Base-by-base conservation (phyloP, 2,113 vertebrate species). In the Brachypodius melanocephalos region DNA sequence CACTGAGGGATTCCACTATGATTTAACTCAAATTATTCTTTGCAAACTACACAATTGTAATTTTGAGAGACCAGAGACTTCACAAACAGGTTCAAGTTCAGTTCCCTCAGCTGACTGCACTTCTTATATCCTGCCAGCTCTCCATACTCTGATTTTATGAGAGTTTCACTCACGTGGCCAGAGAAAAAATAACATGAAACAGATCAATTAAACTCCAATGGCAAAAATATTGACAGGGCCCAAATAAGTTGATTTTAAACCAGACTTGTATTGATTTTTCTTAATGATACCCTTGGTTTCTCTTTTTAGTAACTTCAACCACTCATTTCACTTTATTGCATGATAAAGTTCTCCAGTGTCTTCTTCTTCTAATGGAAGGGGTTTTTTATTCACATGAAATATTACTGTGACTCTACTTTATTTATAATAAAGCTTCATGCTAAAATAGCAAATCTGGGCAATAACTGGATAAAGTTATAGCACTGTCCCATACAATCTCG, bases 111-210 rank as follows among this genome's bases (percentile, higher is more conserved):
- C 25, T 43, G 48, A 51, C 57, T 1, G 2, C 22, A 6, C 34
- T 58, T 54, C 5, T 9, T 12, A 11, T 12, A 36, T 8, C 49
- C 4, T 18, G 1, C 14, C 87, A 54, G 49, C 34, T 66, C 81
- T 31, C 78, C 24, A 2, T 2, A 4, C n/a, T 34, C 59, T 32
- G 26, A 2, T 16, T 65, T 32, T 11, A 15, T 3, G 14, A 0
- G 16, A 40, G 19, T 11, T 74, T 58, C 55, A 43, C 38, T 22
- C 45, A 24, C 32, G 9, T 0, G 3, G 17, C 31, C 21, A 20
- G 51, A 66, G 21, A 20, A n/a, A 78, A 15, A 90, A 19, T 7
- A 32, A 42, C 24, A 26, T 1, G 10, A 2, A 67, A 55, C 14
- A 48, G 40, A 32, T 8, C 5, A 89, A 67, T 63, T 32, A 10